Evolutionary conservation across 1,140 invertebrate species (phyloP), one percentile per base, ranked within the genome.

Genomic region (Drosophila lacertosa): DNA sequence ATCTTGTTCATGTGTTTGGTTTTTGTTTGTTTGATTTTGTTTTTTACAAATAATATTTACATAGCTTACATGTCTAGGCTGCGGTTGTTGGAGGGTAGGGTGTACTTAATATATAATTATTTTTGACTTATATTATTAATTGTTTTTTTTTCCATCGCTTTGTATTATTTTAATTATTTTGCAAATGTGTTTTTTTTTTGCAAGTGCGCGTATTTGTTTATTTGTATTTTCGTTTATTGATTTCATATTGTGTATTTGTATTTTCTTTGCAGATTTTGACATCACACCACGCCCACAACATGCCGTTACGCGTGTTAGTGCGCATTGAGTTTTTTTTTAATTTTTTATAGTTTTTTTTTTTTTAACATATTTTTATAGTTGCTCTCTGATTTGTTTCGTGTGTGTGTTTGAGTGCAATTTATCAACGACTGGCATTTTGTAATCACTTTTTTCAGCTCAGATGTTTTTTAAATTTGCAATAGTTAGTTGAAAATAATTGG

Each of bases 1-100:
- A 35, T 63, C 35, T 74, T 35, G 55, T 74, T 74, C 78, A 64
- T 58, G 50, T 60, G 67, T 65, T 76, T 24, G 47, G 60, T 59
- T 69, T 51, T 80, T 62, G 50, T 50, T 51, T 29, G 15, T 60
- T 60, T 69, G 71, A 22, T 59, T 64, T 37, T 47, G 11, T 60
- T 64, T 63, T 86, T 88, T 88, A 88, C 82, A 88, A 70, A 66
- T 82, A 78, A 82, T 88, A 88, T 88, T 88, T 88, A 88, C 82
- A 88, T 75, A 78, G 58, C 82, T 88, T 88, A 88, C 66, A 42
- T 72, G 44, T 57, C 82, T 88, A 88, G 74, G 78, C 79, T 78
- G 82, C 77, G 69, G 69, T 59, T 53, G 20, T 57, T 88, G 82
- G 83, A 88, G 77, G 82, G 82, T 88, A 81, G 82, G 67, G 82